Evolutionary conservation across 2,113 vertebrate species (phyloP), one percentile per base, ranked within the genome.

Genomic region (Gila orcuttii): DNA sequence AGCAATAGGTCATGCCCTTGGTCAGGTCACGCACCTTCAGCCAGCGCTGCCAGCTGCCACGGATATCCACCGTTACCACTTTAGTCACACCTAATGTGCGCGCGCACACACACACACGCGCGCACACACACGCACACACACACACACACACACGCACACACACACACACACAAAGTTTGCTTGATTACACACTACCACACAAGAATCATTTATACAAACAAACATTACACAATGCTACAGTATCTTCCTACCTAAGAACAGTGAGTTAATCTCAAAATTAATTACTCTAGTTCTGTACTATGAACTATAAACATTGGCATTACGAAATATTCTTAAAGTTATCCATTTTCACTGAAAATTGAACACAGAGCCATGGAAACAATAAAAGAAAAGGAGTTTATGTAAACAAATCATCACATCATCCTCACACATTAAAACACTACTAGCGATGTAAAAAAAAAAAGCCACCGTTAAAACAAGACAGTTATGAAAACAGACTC

Each of bases 61-160:
- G 95, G 50, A 99, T 96, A 11, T 97, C 97, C 94, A 99, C 97
- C 0, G 97, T 98, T 92, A 99, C 97, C 90, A 98, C 96, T 92
- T 98, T 98, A 89, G 95, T 98, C 87, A 99, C 97, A 12, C 98
- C 98, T 99, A 47, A 73, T 36, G 21, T 3, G 39, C 25, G 33
- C 71, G 79, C 1, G 86, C 47, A 47, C 47, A 45, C 45, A 47
- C 42, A 42, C 42, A 42, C 42, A 45, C 42, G 10, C 42, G 10
- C 39, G 8, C 39, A 42, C 39, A 42, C 39, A 42, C 39, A 42
- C 39, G 8, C 39, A 42, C 39, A 42, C 39, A 42, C 39, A 42
- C 39, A 42, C 39, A 42, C 39, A 42, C 39, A 42, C 39, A 42
- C 39, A 42, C 39, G 8, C 39, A 42, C 39, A 42, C 39, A 42